These are phyloP conservation scores for Petrocephalus zakoni DNA, from an alignment of 2,113 vertebrate genomes.

Conservation along the genomic window DNA sequence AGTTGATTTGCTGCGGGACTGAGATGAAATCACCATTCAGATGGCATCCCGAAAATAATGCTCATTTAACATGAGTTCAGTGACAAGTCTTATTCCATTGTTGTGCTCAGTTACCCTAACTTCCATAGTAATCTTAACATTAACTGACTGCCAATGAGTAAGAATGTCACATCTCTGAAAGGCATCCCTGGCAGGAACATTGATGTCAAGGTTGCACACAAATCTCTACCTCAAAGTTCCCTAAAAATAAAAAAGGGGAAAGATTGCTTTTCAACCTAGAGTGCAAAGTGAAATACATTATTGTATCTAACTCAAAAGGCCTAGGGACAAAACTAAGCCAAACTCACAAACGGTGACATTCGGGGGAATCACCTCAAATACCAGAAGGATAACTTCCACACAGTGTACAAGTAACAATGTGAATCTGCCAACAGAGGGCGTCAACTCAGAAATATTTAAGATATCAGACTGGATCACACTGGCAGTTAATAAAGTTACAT, in stretches of 20 bases:
- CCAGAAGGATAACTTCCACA: background rate
- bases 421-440: background rate
- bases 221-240: background rate
- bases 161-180: too few species aligned
- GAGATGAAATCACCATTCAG: conserved; percentile 26
- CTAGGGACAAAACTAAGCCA: background rate
- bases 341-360: background rate
- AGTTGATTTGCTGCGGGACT: conserved; percentile 75
- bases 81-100: background rate
- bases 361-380: background rate
- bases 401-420: background rate
- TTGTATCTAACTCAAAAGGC: background rate
- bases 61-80: background rate
- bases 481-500: background rate
- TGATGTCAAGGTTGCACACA: background rate
- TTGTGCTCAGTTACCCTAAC: background rate
- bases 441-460: background rate
- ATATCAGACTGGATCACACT: background rate
- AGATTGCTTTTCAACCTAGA: background rate
- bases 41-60: background rate
- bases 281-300: background rate
- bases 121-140: background rate
- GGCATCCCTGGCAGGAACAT: background rate
- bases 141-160: background rate
- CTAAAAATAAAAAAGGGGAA: background rate